These are phyloP conservation scores for Apostichopus leukothele DNA, from an alignment of 53 echinoderm and acorn worm genomes.

Conservation along the genomic window DNA sequence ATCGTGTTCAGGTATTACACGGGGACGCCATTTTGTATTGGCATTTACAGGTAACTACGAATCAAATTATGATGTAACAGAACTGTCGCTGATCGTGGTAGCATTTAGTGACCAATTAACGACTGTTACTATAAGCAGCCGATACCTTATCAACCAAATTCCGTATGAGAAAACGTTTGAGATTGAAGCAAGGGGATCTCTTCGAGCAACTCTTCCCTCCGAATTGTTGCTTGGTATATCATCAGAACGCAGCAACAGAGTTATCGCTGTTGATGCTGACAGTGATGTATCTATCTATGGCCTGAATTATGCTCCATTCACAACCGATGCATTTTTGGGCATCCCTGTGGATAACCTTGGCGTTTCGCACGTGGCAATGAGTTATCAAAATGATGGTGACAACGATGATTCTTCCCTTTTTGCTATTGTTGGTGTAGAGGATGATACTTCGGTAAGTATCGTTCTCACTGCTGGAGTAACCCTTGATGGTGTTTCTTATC, in stretches of 20 bases:
- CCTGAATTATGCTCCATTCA: slow-evolving; percentile 40
- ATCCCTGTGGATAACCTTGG: slow-evolving; percentile 59
- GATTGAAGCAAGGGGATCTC: background rate
- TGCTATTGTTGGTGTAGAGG: slow-evolving; percentile 20
- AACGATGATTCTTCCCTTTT: slow-evolving; percentile 17
- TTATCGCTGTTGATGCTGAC: slow-evolving; percentile 46
- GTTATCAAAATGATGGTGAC: background rate
- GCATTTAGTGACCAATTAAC: slow-evolving; percentile 9
- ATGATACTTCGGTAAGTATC: slow-evolving; percentile 50
- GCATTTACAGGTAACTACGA: slow-evolving; percentile 15
- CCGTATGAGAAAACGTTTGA: background rate
- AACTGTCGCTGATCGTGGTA: slow-evolving; percentile 24
- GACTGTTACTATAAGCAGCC: slow-evolving; percentile 17
- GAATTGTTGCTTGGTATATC: background rate
- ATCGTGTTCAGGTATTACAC: slow-evolving; percentile 24
- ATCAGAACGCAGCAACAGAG: slow-evolving; percentile 44
- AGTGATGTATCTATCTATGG: slow-evolving; percentile 62
- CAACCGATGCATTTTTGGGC: slow-evolving; percentile 68
- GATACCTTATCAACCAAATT: background rate
- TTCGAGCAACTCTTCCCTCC: background rate
- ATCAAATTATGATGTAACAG: background rate
- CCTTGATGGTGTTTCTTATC: slow-evolving; percentile 53
- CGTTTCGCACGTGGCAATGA: slow-evolving; percentile 54
- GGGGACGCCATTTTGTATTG: slow-evolving; percentile 17
- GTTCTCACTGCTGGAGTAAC: slow-evolving; percentile 48